Percentiles rank a stretch among this genome's conserved stretches.
Conservation (phyloP, 2,797 vertebrate species). For the Chrysocyon brachyurus region DNA sequence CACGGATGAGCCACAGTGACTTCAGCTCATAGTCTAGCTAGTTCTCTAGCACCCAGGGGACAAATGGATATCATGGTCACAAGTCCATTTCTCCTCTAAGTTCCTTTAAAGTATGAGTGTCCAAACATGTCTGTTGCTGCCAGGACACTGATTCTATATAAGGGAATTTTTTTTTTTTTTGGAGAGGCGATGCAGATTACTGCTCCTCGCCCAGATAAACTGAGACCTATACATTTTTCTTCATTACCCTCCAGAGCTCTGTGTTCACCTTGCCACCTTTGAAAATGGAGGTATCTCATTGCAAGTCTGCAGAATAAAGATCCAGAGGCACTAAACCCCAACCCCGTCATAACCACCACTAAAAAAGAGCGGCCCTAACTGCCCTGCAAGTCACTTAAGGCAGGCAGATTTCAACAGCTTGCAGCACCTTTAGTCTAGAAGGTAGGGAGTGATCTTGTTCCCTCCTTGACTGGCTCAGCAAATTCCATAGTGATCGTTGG, state of each 20-base stretch:
- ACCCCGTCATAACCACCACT: too few relatives aligned
- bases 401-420: neutral
- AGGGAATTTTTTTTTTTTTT: neutral
- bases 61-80: neutral
- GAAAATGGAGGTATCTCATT: neutral
- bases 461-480: neutral
- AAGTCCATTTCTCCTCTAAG: neutral
- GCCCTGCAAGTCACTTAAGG: neutral
- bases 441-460: neutral
- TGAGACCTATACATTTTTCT: neutral
- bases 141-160: neutral
- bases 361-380: neutral
- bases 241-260: neutral
- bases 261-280: neutral
- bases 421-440: neutral
- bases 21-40: neutral
- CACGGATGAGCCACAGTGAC: neutral
- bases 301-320: neutral
- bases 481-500: neutral
- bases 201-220: neutral
- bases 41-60: neutral
- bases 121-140: neutral
- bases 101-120: neutral
- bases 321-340: neutral
- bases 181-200: neutral